A percentile compares a stretch with the other conserved stretches of the same genome.
These are phyloP conservation scores for Oryzias dopingdopingensis DNA, from an alignment of 2,797 vertebrate genomes.

Conservation along the genomic window DNA sequence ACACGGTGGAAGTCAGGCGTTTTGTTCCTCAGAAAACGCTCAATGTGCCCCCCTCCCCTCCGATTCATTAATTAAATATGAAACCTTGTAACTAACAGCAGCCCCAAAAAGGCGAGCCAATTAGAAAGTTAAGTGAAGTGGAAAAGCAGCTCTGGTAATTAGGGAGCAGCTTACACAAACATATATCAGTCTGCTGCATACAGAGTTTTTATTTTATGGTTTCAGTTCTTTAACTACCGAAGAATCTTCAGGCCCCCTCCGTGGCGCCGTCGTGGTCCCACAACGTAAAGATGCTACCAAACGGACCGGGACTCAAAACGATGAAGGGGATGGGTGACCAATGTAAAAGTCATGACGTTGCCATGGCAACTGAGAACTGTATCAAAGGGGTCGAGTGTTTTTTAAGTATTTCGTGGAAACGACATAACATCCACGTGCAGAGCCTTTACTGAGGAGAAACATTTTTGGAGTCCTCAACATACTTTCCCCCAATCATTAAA, in stretches of 20 bases:
- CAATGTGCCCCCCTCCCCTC: constrained; percentile 31
- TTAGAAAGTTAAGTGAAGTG: constrained; percentile 99
- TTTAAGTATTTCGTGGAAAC: too few species aligned
- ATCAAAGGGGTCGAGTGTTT: too few species aligned
- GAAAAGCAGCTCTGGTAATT: constrained; percentile 89
- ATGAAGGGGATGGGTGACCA: too few species aligned
- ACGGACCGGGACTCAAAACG: too few species aligned
- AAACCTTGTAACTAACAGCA: constrained; percentile 97
- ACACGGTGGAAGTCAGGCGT: constrained; percentile 37
- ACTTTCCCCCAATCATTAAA: too few species aligned
- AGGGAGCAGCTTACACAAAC: constrained; percentile 79
- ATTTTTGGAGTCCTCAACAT: too few species aligned
- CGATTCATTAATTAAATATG: constrained; percentile 93
- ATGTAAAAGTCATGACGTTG: too few species aligned
- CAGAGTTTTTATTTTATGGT: constrained; percentile 44
- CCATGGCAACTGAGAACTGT: too few species aligned
- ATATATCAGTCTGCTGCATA: constrained; percentile 65
- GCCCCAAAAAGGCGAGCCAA: constrained; percentile 92
- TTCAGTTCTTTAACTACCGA: constrained; percentile 8
- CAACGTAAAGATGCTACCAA: background rate
- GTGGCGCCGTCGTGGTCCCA: background rate
- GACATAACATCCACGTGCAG: too few species aligned
- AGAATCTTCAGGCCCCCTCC: background rate
- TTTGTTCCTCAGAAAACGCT: constrained; percentile 22
- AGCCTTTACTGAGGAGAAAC: too few species aligned